phyloP scores from a whole-genome alignment of 2,888 invertebrate genomes.

The Pristionchus mayeri region DNA sequence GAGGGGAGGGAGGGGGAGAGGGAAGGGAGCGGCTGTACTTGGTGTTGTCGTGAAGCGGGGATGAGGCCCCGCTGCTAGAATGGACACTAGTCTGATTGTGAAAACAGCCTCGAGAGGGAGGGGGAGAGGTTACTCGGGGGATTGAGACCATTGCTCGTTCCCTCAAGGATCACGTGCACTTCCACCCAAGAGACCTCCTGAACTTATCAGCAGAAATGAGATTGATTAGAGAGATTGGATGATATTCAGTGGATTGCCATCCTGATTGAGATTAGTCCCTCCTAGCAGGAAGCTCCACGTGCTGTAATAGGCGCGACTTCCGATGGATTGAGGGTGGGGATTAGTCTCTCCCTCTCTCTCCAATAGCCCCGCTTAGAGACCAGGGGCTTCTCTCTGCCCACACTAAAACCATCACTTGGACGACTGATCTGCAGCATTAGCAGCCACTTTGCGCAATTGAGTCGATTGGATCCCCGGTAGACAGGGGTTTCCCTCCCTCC shows the following conservation, averaged over 20 bases:
- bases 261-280: background rate
- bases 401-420: background rate
- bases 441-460: conserved; percentile 4
- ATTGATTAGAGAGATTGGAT: background rate
- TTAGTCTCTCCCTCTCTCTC: background rate
- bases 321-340: conserved; percentile 3
- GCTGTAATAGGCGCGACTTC: background rate
- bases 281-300: conserved; percentile 5
- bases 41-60: conserved; percentile 5
- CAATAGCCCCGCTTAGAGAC: background rate
- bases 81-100: conserved; percentile 3
- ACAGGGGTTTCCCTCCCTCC: background rate
- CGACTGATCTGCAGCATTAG: background rate
- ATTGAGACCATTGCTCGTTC: no score
- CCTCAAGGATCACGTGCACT: background rate
- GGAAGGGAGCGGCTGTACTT: background rate
- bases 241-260: conserved; percentile 1
- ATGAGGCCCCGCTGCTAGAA: background rate
- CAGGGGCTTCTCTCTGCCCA: background rate
- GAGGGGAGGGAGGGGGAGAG: background rate
- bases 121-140: no score
- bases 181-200: background rate
- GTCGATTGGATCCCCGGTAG: background rate
- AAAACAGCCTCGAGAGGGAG: background rate
- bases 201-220: conserved; percentile 15